A percentile compares a stretch with the other conserved stretches of the same genome.
Conservation (phyloP, 2,113 vertebrate species). For the Geococcyx californianus region DNA sequence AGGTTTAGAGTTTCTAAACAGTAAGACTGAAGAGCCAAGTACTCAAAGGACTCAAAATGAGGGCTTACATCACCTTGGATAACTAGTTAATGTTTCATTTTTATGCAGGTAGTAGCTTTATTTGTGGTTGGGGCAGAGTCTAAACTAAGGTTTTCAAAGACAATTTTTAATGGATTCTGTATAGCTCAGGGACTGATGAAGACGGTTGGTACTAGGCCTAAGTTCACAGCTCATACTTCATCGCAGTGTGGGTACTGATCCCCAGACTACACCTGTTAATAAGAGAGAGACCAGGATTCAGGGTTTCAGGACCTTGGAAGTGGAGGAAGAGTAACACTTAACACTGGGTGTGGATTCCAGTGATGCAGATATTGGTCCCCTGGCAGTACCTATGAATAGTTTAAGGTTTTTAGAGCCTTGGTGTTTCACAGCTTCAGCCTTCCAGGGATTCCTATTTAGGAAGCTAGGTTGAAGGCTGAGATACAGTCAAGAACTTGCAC, state of each 20-base stretch:
- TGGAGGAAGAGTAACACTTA: background rate
- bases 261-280: background rate
- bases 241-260: background rate
- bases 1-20: background rate
- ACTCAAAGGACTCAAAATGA: background rate
- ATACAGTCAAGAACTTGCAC: background rate
- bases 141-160: background rate
- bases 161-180: background rate
- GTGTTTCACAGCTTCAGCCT: background rate
- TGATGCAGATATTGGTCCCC: background rate
- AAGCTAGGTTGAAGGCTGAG: background rate
- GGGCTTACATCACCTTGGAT: background rate
- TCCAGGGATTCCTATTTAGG: background rate
- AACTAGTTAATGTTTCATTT: background rate
- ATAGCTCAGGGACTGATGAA: background rate
- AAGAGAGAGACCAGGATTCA: background rate
- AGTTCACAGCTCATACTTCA: background rate
- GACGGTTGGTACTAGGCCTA: background rate
- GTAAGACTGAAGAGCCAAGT: background rate
- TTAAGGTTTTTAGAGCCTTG: background rate
- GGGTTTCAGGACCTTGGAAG: background rate
- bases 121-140: background rate
- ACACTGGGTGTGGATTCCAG: background rate
- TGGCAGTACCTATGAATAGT: background rate
- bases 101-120: background rate